Percentiles rank a stretch among this genome's conserved stretches.
Evolutionary conservation across 2,797 vertebrate genomes (phyloP).

Genomic region (Xerus rutilus): DNA sequence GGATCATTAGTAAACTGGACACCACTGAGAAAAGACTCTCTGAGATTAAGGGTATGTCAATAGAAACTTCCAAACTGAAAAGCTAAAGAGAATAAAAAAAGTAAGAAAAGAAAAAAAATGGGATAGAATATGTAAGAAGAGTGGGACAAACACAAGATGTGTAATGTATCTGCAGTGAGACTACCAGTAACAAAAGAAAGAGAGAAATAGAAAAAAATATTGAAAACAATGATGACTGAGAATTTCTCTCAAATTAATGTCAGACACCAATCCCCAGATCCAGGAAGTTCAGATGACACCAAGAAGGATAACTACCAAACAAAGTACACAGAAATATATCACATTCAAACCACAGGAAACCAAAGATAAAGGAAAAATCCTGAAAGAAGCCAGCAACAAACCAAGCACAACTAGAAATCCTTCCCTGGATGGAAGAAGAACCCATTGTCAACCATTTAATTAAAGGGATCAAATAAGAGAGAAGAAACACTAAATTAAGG

Average conservation of each 20-base stretch:
- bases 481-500: neutral
- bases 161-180: too few species aligned
- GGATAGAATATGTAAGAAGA: neutral
- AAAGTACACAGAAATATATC: neutral
- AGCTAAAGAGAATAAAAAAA: neutral
- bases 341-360: neutral
- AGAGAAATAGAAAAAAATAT: neutral
- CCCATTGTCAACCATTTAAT: neutral
- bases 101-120: neutral
- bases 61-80: neutral
- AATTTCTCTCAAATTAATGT: neutral
- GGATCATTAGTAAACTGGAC: neutral
- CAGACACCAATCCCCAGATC: neutral
- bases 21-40: neutral
- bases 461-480: neutral
- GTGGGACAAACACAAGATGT: neutral
- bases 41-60: neutral
- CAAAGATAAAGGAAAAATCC: neutral
- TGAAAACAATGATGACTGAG: neutral
- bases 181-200: neutral
- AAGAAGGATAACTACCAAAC: neutral
- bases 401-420: conserved; percentile 72
- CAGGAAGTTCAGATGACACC: neutral
- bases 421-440: conserved; percentile 51
- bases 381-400: conserved; percentile 80